These are phyloP conservation scores for Macrostomum cliftonense DNA, from an alignment of 2,888 invertebrate genomes.

Conservation along the genomic window DNA sequence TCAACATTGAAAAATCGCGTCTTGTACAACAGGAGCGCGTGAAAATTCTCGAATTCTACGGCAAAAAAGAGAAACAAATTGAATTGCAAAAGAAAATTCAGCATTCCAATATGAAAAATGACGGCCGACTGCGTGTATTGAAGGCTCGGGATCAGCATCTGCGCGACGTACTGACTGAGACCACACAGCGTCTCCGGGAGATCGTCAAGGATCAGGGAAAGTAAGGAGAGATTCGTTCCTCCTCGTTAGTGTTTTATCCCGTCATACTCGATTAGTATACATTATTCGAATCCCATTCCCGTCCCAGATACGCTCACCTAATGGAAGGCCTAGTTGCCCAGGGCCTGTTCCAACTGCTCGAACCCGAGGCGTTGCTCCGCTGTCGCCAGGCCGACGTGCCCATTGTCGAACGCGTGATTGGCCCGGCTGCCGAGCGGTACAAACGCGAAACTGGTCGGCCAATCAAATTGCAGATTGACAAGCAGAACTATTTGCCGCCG, in stretches of 20 bases:
- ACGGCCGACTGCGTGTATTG: conserved; percentile 79
- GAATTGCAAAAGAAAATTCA: conserved; percentile 98
- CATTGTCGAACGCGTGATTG: conserved; percentile 45
- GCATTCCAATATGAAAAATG: conserved; percentile 94
- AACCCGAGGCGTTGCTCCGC: conserved; percentile 57
- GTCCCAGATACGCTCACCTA: too few species aligned
- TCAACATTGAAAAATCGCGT: conserved; percentile 97
- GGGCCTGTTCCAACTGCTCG: conserved; percentile 55
- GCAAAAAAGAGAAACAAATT: conserved; percentile 95
- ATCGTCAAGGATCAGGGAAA: too few species aligned
- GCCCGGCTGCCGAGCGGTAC: too few species aligned
- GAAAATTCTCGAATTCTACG: conserved; percentile 97
- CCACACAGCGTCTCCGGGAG: too few species aligned
- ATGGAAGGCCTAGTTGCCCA: conserved; percentile 16
- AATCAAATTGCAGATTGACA: too few species aligned
- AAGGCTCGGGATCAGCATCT: conserved; percentile 91
- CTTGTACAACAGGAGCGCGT: conserved; percentile 91
- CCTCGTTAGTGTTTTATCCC: too few species aligned
- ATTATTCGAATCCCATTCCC: too few species aligned
- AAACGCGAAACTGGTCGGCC: too few species aligned
- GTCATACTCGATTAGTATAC: too few species aligned
- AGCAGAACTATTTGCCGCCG: too few species aligned
- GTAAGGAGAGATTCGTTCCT: too few species aligned
- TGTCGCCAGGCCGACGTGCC: conserved; percentile 59
- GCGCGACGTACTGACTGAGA: neutral